Evolutionary conservation across 2,113 vertebrate genomes (phyloP).

Genomic region (Puntigrus tetrazona): DNA sequence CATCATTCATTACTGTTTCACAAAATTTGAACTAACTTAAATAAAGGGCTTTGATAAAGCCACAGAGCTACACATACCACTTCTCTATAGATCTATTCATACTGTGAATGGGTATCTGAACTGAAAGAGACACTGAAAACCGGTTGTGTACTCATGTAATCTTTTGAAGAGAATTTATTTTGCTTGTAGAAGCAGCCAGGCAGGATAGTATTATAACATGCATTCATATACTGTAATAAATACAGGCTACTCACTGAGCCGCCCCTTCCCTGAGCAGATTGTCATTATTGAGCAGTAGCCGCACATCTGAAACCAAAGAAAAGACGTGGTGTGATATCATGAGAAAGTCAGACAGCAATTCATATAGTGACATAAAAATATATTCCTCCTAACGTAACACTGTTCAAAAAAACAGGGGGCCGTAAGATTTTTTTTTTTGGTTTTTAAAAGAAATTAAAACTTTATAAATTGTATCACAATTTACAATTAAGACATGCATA

Average conservation of each 20-base stretch:
- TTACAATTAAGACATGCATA: neutral
- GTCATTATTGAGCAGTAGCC: slow-evolving; percentile 91
- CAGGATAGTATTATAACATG: neutral
- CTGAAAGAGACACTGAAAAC: neutral
- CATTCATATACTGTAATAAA: neutral
- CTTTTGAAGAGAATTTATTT: neutral
- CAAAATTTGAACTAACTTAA: neutral
- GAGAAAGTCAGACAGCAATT: neutral
- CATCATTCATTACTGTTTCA: neutral
- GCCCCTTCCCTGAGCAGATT: slow-evolving; percentile 92
- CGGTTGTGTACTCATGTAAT: neutral
- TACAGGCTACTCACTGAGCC: slow-evolving; percentile 82
- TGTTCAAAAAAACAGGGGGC: neutral
- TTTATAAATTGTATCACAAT: neutral
- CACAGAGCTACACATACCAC: neutral
- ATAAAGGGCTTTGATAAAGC: neutral
- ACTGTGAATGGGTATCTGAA: neutral
- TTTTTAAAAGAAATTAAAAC: neutral
- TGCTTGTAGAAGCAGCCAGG: neutral
- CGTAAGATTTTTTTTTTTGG: neutral
- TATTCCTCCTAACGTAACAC: neutral
- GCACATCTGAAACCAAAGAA: slow-evolving; percentile 82
- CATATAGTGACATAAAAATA: neutral
- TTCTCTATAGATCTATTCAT: neutral
- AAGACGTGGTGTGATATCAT: slow-evolving; percentile 18